Percentiles rank a stretch among this genome's conserved stretches.
These are phyloP conservation scores for Arvicanthis niloticus DNA, from an alignment of 2,113 vertebrate genomes.

Conservation along the genomic window DNA sequence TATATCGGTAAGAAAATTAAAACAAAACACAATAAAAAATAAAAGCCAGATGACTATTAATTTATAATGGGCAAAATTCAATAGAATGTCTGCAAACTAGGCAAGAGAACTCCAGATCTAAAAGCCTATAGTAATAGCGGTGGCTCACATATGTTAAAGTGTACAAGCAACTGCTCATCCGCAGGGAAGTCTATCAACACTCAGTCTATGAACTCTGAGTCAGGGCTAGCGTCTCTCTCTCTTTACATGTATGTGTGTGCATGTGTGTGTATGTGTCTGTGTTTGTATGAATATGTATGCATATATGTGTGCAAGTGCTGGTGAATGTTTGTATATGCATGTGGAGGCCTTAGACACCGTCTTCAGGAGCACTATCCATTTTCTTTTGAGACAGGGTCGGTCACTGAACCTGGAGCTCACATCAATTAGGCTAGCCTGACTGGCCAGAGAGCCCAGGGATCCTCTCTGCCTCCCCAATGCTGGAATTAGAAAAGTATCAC, in stretches of 20 bases:
- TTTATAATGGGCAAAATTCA: slow-evolving; percentile 29
- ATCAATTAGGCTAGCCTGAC: background rate
- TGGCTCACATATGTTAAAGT: background rate
- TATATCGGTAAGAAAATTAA: background rate
- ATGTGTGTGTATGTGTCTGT: background rate
- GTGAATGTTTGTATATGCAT: background rate
- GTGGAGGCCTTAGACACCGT: background rate
- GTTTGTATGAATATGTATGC: background rate
- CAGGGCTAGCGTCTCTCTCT: background rate
- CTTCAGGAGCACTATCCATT: background rate
- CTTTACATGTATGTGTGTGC: background rate
- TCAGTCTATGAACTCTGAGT: background rate
- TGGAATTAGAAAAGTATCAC: background rate
- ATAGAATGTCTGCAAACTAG: background rate
- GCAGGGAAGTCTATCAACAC: background rate
- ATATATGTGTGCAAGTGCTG: too few species aligned
- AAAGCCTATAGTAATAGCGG: background rate
- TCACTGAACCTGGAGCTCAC: background rate
- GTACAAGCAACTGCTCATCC: background rate
- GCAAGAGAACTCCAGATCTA: background rate
- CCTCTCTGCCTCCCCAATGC: background rate
- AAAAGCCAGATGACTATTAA: background rate
- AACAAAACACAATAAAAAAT: background rate
- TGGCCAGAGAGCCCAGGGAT: too few species aligned
- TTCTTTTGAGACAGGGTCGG: background rate